A percentile compares a stretch with the other conserved stretches of the same genome.
These are phyloP conservation scores for Eulemur mongoz DNA, from an alignment of 2,797 vertebrate species.

Conservation along the genomic window DNA sequence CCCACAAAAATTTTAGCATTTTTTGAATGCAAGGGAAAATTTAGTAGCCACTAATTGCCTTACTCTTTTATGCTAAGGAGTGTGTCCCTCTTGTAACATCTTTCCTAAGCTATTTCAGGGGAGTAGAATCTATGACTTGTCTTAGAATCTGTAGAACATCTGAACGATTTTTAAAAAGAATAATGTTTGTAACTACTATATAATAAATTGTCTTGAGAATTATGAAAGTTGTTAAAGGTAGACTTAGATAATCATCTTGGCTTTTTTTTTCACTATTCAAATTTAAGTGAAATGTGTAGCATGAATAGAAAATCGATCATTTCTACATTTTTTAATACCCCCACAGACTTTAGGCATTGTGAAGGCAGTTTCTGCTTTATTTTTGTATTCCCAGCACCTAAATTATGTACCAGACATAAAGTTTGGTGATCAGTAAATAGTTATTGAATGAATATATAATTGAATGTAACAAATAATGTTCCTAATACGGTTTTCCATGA, in stretches of 20 bases:
- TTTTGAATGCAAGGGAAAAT: background rate
- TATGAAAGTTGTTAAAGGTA: background rate
- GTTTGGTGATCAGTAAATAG: background rate
- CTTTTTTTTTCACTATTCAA: background rate
- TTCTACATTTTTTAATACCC: background rate
- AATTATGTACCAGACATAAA: background rate
- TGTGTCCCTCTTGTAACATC: background rate
- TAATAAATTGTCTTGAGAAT: background rate
- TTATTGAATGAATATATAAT: background rate
- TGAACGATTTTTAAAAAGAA: background rate
- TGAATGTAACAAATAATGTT: background rate
- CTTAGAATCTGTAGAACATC: background rate
- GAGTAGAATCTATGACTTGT: background rate
- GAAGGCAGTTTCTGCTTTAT: background rate
- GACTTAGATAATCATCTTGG: background rate
- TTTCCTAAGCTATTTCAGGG: background rate
- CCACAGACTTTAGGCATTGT: background rate
- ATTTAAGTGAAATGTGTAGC: background rate
- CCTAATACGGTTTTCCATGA: background rate
- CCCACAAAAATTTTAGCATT: background rate
- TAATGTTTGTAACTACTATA: background rate
- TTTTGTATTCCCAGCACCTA: background rate
- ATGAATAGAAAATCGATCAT: background rate
- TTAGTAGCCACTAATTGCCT: background rate
- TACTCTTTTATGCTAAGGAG: background rate